phyloP scores from a whole-genome alignment of 2,797 vertebrate species.

The Chiroxiphia lanceolata region DNA sequence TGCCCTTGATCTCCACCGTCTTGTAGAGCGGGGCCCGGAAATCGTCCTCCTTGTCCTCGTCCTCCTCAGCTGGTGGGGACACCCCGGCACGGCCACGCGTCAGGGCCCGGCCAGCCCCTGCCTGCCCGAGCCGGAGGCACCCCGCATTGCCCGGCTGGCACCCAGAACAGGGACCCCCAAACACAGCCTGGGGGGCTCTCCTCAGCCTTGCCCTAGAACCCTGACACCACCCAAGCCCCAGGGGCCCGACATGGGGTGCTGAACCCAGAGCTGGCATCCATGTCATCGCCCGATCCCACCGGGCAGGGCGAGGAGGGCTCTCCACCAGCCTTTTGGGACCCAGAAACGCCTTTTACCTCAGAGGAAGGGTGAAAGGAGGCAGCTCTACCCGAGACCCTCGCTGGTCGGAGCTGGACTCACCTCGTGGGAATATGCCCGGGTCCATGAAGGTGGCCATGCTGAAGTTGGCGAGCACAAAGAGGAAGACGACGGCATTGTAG shows the following conservation, averaged over 20 bases:
- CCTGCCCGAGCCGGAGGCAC: accelerated
- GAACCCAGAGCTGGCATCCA: neutral
- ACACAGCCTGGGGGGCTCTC: accelerated
- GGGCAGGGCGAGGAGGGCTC: accelerated
- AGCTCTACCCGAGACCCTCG: neutral
- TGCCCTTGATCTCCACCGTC: constrained; percentile 95
- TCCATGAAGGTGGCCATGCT: constrained; percentile 99
- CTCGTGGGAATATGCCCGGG: constrained; percentile 96
- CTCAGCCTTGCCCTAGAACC: neutral
- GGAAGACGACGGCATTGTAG: constrained; percentile 91
- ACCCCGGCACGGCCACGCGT: neutral
- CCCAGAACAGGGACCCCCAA: neutral
- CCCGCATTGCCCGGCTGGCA: accelerated
- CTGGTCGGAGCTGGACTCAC: constrained; percentile 65
- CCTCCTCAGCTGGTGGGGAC: constrained; percentile 86
- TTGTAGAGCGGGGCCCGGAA: constrained; percentile 97
- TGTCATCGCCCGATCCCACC: neutral
- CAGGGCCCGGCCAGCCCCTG: neutral
- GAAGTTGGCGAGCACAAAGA: constrained; percentile 97
- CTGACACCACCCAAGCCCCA: neutral
- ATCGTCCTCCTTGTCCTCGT: constrained; percentile 98
- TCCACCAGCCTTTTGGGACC: accelerated
- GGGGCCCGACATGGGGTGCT: accelerated
- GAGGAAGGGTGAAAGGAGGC: neutral
- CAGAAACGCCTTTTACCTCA: neutral